A percentile compares a stretch with the other conserved stretches of the same genome.
Evolutionary conservation across 2,888 invertebrate species (phyloP).

Genomic region (Cecidostiba fungosa): DNA sequence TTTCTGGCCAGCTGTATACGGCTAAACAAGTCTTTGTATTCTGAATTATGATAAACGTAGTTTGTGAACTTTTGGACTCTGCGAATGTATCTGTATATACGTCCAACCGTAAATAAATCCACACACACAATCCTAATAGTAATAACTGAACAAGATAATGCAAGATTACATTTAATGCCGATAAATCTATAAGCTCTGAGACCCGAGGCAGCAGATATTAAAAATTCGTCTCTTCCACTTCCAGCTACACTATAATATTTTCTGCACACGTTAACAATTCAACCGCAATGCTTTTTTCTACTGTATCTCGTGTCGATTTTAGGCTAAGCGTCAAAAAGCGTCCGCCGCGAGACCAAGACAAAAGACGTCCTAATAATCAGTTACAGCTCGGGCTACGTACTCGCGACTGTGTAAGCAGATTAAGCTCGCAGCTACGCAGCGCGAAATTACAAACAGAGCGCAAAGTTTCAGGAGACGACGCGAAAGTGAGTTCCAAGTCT

Average conservation of each 20-base stretch:
- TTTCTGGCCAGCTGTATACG: not conserved
- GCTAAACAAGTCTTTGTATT: not conserved
- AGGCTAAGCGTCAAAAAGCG: not conserved
- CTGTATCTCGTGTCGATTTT: not conserved
- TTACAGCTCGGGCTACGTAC: not conserved
- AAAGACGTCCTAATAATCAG: not conserved
- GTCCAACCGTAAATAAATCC: too few relatives aligned
- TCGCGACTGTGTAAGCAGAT: conserved; percentile 5
- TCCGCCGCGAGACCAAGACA: not conserved
- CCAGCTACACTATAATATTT: not conserved
- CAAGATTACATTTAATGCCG: too few relatives aligned
- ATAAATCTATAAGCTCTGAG: not conserved
- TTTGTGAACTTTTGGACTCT: not conserved
- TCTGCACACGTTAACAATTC: too few relatives aligned
- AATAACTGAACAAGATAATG: too few relatives aligned
- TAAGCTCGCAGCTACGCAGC: conserved; percentile 6
- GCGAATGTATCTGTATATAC: not conserved
- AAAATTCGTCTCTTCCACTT: not conserved
- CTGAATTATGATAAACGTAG: not conserved
- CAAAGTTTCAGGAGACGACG: not conserved
- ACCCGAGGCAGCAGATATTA: not conserved
- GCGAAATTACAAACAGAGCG: conserved; percentile 22
- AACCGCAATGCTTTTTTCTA: not conserved
- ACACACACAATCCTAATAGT: too few relatives aligned
- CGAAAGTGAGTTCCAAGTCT: conserved; percentile 1